These are phyloP conservation scores for Myxocyprinus asiaticus DNA, from an alignment of 2,113 vertebrate genomes.

Conservation along the genomic window DNA sequence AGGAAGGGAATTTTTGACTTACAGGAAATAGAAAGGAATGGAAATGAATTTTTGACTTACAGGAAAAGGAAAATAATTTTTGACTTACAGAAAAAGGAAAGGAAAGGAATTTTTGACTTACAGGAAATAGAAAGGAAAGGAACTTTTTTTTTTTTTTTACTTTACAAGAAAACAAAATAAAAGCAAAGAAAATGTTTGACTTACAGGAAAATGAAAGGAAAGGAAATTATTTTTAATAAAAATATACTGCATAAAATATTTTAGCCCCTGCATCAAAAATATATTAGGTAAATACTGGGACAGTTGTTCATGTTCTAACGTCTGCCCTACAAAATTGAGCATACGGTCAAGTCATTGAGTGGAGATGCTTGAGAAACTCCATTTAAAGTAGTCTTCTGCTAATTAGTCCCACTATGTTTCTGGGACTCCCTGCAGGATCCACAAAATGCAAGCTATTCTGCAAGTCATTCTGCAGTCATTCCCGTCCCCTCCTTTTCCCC, in stretches of 20 bases:
- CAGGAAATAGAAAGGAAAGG: too few species aligned
- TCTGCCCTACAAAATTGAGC: slow-evolving; percentile 24
- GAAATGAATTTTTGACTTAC: too few species aligned
- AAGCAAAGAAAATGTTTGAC: too few species aligned
- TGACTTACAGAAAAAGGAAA: too few species aligned
- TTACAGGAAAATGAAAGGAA: too few species aligned
- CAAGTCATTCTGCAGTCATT: slow-evolving; percentile 61
- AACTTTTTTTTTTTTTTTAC: too few species aligned
- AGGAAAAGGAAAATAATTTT: too few species aligned
- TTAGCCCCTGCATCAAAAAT: slow-evolving; percentile 3
- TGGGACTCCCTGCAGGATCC: slow-evolving; percentile 38
- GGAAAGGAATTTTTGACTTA: too few species aligned
- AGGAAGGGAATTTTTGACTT: too few species aligned
- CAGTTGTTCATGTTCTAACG: background rate
- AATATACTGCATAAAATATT: background rate
- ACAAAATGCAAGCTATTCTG: slow-evolving; percentile 60
- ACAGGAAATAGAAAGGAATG: too few species aligned
- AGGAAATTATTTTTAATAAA: background rate
- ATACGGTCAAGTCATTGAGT: slow-evolving; percentile 41
- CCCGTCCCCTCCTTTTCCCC: slow-evolving; percentile 1
- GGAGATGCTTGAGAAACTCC: slow-evolving; percentile 49
- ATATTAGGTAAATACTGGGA: background rate
- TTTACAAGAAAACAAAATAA: too few species aligned
- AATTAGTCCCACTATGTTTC: slow-evolving; percentile 63
- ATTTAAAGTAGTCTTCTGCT: slow-evolving; percentile 62